Percentiles rank a stretch among this genome's conserved stretches.
phyloP scores from a whole-genome alignment of 2,113 vertebrate species.

The Halichoerus grypus region DNA sequence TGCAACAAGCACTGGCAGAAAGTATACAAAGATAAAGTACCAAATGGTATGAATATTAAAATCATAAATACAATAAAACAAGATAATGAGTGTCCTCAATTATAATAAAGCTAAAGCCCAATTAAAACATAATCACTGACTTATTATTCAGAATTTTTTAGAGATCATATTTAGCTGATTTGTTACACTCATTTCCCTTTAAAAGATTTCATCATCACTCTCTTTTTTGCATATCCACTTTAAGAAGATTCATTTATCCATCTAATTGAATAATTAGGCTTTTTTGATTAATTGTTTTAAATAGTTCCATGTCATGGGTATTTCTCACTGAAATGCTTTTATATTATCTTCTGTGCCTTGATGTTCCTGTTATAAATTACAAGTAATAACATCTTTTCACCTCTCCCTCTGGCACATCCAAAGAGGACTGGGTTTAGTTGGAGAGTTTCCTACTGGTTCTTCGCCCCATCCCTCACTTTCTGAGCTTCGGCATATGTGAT shows the following conservation, averaged over 20 bases:
- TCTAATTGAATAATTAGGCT: conserved; percentile 87
- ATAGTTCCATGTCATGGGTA: conserved; percentile 87
- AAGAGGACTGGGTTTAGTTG: conserved; percentile 77
- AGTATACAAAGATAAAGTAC: conserved; percentile 84
- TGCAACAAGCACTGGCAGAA: conserved; percentile 84
- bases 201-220: conserved; percentile 84
- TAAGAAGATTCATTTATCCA: conserved; percentile 84
- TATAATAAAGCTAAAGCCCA: conserved; percentile 86
- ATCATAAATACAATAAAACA: conserved; percentile 85
- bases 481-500: conserved; percentile 84
- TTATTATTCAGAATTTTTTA: conserved; percentile 84
- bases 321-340: conserved; percentile 86
- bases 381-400: conserved; percentile 82
- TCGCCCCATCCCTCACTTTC: conserved; percentile 78
- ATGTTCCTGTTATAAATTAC: conserved; percentile 87
- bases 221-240: conserved; percentile 83
- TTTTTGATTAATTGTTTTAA: conserved; percentile 88
- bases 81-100: conserved; percentile 84
- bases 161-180: conserved; percentile 84
- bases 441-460: conserved; percentile 84
- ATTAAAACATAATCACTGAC: conserved; percentile 84
- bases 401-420: conserved; percentile 78
- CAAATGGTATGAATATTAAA: conserved; percentile 86
- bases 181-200: conserved; percentile 85
- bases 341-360: conserved; percentile 85